A percentile compares a stretch with the other conserved stretches of the same genome.
phyloP scores from a whole-genome alignment of 2,888 invertebrate species.

The Andrena bucephala region DNA sequence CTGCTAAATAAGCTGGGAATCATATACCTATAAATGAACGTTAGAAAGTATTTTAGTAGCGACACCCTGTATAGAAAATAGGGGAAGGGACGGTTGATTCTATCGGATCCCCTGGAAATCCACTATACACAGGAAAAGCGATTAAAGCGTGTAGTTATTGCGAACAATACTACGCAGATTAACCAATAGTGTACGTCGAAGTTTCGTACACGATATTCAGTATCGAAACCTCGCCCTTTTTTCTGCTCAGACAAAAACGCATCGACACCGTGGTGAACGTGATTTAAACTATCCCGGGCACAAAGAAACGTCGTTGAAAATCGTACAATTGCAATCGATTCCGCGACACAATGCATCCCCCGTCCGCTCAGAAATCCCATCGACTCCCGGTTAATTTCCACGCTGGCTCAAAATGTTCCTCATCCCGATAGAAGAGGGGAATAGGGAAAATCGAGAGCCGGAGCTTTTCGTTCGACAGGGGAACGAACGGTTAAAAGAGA shows the following conservation, averaged over 20 bases:
- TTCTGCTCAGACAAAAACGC: background rate
- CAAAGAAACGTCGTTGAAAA: background rate
- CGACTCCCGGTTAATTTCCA: conserved; percentile 3
- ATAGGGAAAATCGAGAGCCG: background rate
- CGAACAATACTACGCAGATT: too few relatives aligned
- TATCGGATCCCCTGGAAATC: too few relatives aligned
- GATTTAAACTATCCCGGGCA: background rate
- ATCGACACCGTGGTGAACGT: background rate
- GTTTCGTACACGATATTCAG: background rate
- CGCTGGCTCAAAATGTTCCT: background rate
- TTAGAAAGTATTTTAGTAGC: too few relatives aligned
- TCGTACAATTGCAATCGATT: background rate
- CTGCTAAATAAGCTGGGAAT: too few relatives aligned
- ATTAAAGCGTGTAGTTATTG: too few relatives aligned
- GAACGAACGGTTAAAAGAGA: background rate
- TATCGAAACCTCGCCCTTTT: background rate
- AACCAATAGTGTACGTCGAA: too few relatives aligned
- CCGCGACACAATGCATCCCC: background rate
- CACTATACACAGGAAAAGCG: too few relatives aligned
- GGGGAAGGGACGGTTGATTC: too few relatives aligned
- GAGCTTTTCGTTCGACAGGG: too few relatives aligned
- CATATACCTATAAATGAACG: too few relatives aligned
- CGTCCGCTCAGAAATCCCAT: background rate
- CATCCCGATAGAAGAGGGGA: background rate
- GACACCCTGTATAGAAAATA: too few relatives aligned